phyloP scores from a whole-genome alignment of 1,140 invertebrate species.

The Arctopsyche grandis region DNA sequence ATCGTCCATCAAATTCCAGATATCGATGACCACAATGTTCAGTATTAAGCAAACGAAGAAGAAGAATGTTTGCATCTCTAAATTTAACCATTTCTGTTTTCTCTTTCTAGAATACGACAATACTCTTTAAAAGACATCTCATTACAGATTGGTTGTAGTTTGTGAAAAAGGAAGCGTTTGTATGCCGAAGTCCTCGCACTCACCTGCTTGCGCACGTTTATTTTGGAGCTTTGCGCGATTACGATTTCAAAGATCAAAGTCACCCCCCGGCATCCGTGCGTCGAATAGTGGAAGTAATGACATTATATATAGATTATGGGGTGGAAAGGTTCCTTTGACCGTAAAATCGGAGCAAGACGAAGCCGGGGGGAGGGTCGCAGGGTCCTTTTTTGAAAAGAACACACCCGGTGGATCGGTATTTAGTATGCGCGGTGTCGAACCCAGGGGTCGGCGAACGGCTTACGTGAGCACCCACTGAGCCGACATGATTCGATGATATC shows the following conservation, averaged over 20 bases:
- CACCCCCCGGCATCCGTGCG: slow-evolving; percentile 20
- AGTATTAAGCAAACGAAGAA: too few species aligned
- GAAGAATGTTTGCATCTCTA: too few species aligned
- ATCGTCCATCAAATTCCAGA: too few species aligned
- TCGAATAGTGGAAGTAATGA: slow-evolving; percentile 43
- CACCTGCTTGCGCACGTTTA: neutral
- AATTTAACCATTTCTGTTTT: too few species aligned
- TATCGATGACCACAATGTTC: too few species aligned
- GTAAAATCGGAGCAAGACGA: too few species aligned
- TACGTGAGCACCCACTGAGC: slow-evolving; percentile 28
- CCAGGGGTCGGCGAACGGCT: neutral
- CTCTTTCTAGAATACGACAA: too few species aligned
- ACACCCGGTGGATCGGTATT: neutral
- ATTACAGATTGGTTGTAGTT: too few species aligned
- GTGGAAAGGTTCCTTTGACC: slow-evolving; percentile 24
- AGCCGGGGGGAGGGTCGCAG: neutral
- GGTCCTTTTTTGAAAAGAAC: slow-evolving; percentile 20
- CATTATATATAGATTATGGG: slow-evolving; percentile 43
- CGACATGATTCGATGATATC: slow-evolving; percentile 46
- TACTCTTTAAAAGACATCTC: too few species aligned
- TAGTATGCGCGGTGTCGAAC: slow-evolving; percentile 20
- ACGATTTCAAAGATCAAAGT: slow-evolving; percentile 35
- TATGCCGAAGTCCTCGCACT: too few species aligned
- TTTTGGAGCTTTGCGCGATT: slow-evolving; percentile 10
- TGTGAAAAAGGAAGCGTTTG: too few species aligned